Percentiles rank a stretch among this genome's conserved stretches.
Conservation (phyloP, 2,113 vertebrate species). For the Capreolus pygargus region DNA sequence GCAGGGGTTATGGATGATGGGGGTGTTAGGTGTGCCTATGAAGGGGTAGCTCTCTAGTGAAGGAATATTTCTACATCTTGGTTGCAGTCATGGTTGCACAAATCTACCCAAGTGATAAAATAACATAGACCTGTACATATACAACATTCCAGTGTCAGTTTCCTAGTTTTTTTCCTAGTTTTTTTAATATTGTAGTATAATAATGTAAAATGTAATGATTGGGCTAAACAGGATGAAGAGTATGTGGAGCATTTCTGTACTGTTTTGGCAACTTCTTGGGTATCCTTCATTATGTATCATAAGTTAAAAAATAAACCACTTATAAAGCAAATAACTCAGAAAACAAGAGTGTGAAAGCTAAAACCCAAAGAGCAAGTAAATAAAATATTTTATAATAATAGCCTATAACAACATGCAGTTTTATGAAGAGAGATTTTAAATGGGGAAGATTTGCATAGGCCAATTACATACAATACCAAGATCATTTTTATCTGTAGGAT, state of each 20-base stretch:
- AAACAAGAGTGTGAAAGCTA: background rate
- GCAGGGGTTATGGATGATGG: background rate
- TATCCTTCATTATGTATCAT: background rate
- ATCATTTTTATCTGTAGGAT: conserved; percentile 16
- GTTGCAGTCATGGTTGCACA: background rate
- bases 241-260: background rate
- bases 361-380: background rate
- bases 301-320: background rate
- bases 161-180: background rate
- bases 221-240: background rate
- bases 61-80: conserved; percentile 18
- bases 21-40: background rate
- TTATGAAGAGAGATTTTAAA: conserved; percentile 3
- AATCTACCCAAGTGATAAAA: conserved; percentile 1
- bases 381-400: conserved; percentile 8
- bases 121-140: background rate
- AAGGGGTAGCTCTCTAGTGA: background rate
- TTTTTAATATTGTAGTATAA: background rate
- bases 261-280: conserved; percentile 7
- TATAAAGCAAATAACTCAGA: conserved; percentile 14
- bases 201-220: background rate
- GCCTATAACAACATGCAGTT: background rate
- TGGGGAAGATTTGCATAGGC: background rate
- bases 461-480: conserved; percentile 26
- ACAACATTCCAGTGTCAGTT: background rate